These are phyloP conservation scores for Engraulis encrasicolus DNA, from an alignment of 2,113 vertebrate genomes.

Conservation along the genomic window DNA sequence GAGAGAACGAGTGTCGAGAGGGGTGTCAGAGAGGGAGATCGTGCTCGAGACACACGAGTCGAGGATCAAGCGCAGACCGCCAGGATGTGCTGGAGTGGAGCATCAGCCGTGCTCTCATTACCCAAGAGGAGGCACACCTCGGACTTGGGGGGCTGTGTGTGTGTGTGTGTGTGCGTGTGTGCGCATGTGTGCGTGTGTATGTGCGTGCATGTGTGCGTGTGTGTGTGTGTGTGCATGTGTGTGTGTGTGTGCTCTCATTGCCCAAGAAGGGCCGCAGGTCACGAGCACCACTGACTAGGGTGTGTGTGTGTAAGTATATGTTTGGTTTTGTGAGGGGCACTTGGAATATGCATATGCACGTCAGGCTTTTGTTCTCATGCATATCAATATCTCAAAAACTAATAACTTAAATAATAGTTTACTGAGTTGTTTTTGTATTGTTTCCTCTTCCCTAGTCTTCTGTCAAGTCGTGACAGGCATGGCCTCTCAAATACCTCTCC, in stretches of 20 bases:
- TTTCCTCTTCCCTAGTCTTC: not conserved
- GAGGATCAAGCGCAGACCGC: no score
- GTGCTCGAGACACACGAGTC: not conserved
- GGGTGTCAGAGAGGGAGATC: conserved; percentile 5
- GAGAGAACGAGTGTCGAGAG: no score
- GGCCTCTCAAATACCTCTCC: not conserved
- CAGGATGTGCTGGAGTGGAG: no score
- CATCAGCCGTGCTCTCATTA: no score
- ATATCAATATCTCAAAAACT: not conserved
- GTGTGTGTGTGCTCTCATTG: conserved; percentile 38
- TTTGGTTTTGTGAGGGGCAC: not conserved
- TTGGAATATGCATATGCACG: not conserved
- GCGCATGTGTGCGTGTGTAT: no score
- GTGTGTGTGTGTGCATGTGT: conserved; percentile 5
- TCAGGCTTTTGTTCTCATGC: not conserved
- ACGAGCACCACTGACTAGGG: not conserved
- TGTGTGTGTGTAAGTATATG: not conserved
- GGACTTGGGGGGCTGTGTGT: not conserved
- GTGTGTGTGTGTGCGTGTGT: not conserved
- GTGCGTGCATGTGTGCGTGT: not conserved
- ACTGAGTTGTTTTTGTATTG: not conserved
- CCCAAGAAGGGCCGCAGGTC: conserved; percentile 28
- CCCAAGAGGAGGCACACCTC: no score
- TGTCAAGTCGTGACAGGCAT: not conserved
- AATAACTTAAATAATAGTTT: no score